phyloP scores from a whole-genome alignment of 2,113 vertebrate species.

The Ardeotis arabs region DNA sequence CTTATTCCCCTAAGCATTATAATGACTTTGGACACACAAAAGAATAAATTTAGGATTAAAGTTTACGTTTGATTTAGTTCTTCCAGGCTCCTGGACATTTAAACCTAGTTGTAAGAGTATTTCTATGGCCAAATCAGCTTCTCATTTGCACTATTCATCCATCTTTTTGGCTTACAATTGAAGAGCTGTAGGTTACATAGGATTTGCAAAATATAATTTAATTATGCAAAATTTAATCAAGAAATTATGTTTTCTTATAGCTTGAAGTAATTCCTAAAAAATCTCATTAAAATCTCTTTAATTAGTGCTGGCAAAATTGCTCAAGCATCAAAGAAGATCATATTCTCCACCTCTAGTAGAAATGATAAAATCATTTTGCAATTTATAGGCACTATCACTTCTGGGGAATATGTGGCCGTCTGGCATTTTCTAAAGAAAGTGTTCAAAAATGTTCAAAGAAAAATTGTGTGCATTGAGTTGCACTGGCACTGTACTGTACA shows the following conservation, averaged over 20 bases:
- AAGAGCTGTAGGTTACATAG: not conserved
- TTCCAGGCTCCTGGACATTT: not conserved
- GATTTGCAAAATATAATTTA: slow-evolving; percentile 22
- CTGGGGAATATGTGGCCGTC: not conserved
- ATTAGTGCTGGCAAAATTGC: slow-evolving; percentile 36
- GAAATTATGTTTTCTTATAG: slow-evolving; percentile 26
- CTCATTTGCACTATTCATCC: not conserved
- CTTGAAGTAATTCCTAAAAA: slow-evolving; percentile 45
- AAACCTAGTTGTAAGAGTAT: not conserved
- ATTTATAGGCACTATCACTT: not conserved
- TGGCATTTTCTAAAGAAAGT: not conserved
- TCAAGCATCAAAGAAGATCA: slow-evolving; percentile 22
- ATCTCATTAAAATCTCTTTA: slow-evolving; percentile 35
- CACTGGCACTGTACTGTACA: not conserved
- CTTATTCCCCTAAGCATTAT: not conserved
- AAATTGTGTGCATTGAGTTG: not conserved
- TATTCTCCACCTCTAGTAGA: not conserved
- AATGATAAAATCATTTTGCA: slow-evolving; percentile 37
- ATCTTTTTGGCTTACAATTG: not conserved
- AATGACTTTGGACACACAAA: not conserved
- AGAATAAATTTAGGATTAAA: not conserved
- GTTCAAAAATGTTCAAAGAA: not conserved
- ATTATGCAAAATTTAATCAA: slow-evolving; percentile 47
- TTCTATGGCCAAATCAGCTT: not conserved
- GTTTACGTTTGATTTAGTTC: not conserved